Evolutionary conservation across 2,888 invertebrate genomes (phyloP), one percentile per base, ranked within the genome.

Genomic region (Petrophora chlorosata): DNA sequence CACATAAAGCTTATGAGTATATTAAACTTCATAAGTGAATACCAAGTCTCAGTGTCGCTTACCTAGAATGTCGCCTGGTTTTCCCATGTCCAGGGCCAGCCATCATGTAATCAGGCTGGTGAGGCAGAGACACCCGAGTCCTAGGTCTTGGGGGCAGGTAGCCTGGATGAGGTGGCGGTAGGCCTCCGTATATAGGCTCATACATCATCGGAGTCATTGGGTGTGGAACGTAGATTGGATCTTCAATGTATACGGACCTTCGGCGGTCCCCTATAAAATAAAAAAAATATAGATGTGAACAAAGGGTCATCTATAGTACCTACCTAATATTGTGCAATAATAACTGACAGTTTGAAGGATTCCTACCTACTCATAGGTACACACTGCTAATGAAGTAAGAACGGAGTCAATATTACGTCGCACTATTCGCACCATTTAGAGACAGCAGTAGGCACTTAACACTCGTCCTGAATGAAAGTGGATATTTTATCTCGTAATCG

Each of bases 31-130:
- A 19, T 19, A 7, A 29, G 15, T 7, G 5, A 14, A n/a, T 15
- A 9, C 7, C 12, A 25, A 2, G 7, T 30, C 16, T 9, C 1
- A 17, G 3, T n/a, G 5, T 12, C 10, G n/a, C 15, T 2, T 70
- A 86, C 89, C 90, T 85, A 63, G 90, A 90, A 56, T 78, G 79
- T 67, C 84, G 78, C 59, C 89, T 80, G 16, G 73, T 71, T 48
- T 79, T 82, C 9, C 73, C 70, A 39, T 87, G 26, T 23, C 38
- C 42, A 44, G 33, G 74, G 9, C 72, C 78, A 10, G 79, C 73
- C 73, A 80, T 81, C 53, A 80, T 63, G 53, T 85, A 85, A 19
- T 90, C 88, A 5, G 84, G 83, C 30, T 84, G 85, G 43, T 86
- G 86, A 4, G 76, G 76, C 13, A 89, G 61, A 2, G 89, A 89